Base-by-base conservation (phyloP, 2,797 vertebrate genomes). In the Sebastes taczanowskii region DNA sequence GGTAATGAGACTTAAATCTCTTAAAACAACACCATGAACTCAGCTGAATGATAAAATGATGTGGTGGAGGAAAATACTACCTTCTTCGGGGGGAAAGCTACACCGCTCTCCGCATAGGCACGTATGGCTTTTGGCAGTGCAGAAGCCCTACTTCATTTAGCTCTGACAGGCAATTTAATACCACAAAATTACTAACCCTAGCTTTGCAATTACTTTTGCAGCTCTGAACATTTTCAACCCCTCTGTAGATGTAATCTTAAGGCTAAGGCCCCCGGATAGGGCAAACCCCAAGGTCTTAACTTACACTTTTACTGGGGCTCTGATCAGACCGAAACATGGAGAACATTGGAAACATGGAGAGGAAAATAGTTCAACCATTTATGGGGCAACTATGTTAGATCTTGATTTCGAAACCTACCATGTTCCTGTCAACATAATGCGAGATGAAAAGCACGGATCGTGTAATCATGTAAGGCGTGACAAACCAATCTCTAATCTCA, bases 101-200 rank as follows among this genome's bases (percentile, higher is more conserved):
- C 88, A 94, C 92, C 88, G 69, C 93, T 94, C 90, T 89, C 78
- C 88, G 71, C 90, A 86, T 86, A 85, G 89, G 88, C 84, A 83
- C 86, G 84, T 85, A 94, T 92, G 93, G 91, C 92, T 94, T 92
- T 95, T 95, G 94, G 95, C 95, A 95, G 91, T 80, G 92, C 87
- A 90, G 84, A 88, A 87, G 85, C 91, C 90, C 93, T 95, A 94
- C 94, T 95, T 95, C 94, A 95, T 95, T 95, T 95, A 93, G 93
- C 86, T 84, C 88, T 92, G 95, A 95, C 91, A 94, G 94, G 93
- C 94, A 94, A 95, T 95, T 96, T 95, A 95, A 95, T 95, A 94
- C 93, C 93, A 89, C 94, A 96, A 94, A 95, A 95, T 95, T 95
- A 95, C 95, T 94, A 95, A 95, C 94, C 94, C 94, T 94, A 92